Base-by-base conservation (phyloP, 2,797 vertebrate species). In the Tiaroga cobitis region DNA sequence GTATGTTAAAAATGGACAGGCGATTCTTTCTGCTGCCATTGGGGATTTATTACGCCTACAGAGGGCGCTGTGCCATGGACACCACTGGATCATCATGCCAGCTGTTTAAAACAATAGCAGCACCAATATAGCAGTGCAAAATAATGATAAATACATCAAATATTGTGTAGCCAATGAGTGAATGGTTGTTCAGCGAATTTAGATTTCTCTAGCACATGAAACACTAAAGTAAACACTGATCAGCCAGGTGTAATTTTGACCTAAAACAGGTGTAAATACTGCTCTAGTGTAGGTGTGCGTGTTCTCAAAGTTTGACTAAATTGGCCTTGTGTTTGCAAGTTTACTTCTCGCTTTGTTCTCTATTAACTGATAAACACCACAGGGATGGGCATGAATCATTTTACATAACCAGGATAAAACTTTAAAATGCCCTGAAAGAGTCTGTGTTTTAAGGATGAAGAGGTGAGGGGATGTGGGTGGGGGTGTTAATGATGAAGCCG, bases 401-500 rank as follows among this genome's bases (percentile, higher is more conserved):
- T 83, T 67, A 75, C 59, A 83, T 39, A 37, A 51, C 19, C 43
- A 51, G 32, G 43, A 80, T 16, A 68, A 81, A 81, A 54, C 32
- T 81, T 81, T 70, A 16, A 83, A 74, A 67, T 51, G 41, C 43
- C 51, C 21, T 4, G 29, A 65, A 39, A 3, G 8, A 59, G 26
- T 7, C 19, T 8, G 18, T 70, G 82, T 78, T 76, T 75, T 76
- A 76, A 67, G 46, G 43, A 65, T 68, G 74, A 26, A 69, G 82
- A 78, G 75, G 75, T 77, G 82, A 77, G 49, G 19, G 34, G 74
- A 32, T 59, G 82, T 78, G 73, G 75, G 75, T 78, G 72, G 72
- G 54, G 81, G 59, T 83, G 82, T 37, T 76, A 83, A 83, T 76
- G 82, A 83, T 76, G 73, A 39, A 76, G 41, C 29, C 61, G 46